phyloP scores from a whole-genome alignment of 2,113 vertebrate species.

The Nothocercus julius region DNA sequence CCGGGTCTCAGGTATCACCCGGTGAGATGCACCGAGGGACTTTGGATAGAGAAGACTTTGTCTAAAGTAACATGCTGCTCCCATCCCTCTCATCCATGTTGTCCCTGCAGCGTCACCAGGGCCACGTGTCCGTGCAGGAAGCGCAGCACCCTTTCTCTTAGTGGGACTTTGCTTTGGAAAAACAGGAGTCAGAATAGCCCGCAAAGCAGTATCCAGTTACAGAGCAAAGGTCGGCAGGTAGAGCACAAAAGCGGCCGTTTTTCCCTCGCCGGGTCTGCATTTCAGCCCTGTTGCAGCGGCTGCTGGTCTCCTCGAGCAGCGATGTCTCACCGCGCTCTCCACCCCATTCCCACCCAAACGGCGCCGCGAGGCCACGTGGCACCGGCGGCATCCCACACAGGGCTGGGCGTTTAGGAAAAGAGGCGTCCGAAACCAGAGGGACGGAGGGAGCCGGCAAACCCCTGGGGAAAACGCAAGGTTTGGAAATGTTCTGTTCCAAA shows the following conservation, averaged over 20 bases:
- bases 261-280: neutral
- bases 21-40: neutral
- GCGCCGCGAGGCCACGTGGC: accelerated
- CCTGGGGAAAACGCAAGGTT: neutral
- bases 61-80: neutral
- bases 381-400: accelerated
- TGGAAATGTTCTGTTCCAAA: neutral
- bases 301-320: neutral
- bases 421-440: neutral
- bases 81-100: neutral
- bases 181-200: neutral
- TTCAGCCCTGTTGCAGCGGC: neutral
- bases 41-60: neutral
- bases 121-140: neutral
- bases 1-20: neutral
- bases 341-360: neutral
- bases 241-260: neutral
- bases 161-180: constrained; percentile 30
- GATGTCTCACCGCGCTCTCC: neutral
- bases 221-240: constrained; percentile 44
- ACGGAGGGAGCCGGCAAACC: neutral
- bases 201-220: accelerated
- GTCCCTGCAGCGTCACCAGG: neutral
- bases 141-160: neutral
- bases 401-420: accelerated